These are phyloP conservation scores for Cyphomyrmex costatus DNA, from an alignment of 1,140 invertebrate genomes.

Conservation along the genomic window DNA sequence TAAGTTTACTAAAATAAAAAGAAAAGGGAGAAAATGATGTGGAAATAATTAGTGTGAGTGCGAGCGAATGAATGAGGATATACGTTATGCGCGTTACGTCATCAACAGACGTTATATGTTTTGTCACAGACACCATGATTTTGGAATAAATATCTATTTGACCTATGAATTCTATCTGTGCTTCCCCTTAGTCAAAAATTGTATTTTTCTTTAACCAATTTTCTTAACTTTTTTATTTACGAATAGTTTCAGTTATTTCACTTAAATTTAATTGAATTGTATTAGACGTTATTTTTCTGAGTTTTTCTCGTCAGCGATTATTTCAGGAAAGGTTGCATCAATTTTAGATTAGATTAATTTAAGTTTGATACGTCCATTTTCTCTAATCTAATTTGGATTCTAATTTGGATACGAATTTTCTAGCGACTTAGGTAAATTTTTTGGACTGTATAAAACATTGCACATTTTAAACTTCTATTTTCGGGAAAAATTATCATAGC, in stretches of 20 bases:
- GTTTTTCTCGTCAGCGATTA: not conserved
- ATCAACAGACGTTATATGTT: conserved; percentile 78
- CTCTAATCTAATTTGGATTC: too few relatives aligned
- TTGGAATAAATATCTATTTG: conserved; percentile 86
- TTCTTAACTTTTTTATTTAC: not conserved
- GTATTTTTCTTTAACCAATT: not conserved
- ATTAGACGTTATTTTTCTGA: not conserved
- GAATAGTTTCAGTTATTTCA: not conserved
- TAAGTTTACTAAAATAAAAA: conserved; percentile 53
- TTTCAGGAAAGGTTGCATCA: not conserved
- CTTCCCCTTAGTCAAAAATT: not conserved
- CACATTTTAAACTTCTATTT: not conserved
- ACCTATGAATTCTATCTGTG: conserved; percentile 73
- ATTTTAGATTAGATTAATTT: too few relatives aligned
- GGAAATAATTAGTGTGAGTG: conserved; percentile 68
- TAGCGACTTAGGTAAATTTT: not conserved
- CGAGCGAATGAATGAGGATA: conserved; percentile 69
- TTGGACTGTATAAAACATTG: not conserved
- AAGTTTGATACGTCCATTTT: not conserved
- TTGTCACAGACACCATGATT: conserved; percentile 84
- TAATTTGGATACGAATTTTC: not conserved
- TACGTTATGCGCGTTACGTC: conserved; percentile 68
- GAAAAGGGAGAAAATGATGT: conserved; percentile 49
- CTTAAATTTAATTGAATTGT: too few relatives aligned
- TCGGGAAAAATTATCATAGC: not conserved